These are phyloP conservation scores for Anolis apletophallus DNA, from an alignment of 2,797 vertebrate genomes.

Conservation along the genomic window DNA sequence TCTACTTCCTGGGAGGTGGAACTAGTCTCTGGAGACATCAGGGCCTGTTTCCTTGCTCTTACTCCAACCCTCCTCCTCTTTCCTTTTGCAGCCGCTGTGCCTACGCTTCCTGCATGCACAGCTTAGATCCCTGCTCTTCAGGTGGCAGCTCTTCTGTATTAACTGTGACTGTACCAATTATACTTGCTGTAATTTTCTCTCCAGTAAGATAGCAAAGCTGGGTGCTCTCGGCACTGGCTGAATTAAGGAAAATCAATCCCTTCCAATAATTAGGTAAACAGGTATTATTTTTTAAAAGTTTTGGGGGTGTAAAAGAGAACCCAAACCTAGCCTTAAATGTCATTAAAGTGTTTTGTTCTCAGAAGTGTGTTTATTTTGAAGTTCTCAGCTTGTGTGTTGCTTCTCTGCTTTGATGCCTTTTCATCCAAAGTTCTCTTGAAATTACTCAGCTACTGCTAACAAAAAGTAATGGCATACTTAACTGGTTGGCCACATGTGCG, in stretches of 20 bases:
- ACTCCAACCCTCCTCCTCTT: neutral
- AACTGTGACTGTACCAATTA: neutral
- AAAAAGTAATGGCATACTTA: neutral
- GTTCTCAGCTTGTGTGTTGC: neutral
- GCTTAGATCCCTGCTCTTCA: slow-evolving; percentile 23
- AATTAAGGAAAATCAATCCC: slow-evolving; percentile 33
- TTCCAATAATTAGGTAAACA: slow-evolving; percentile 26
- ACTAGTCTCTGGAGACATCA: neutral
- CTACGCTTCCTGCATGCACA: neutral
- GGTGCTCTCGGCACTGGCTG: slow-evolving; percentile 12
- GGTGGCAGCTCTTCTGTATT: slow-evolving; percentile 24
- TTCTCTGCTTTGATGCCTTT: neutral
- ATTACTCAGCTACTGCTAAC: neutral
- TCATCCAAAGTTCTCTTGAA: neutral
- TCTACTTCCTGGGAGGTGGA: slow-evolving; percentile 34
- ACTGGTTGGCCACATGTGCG: neutral
- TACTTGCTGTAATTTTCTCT: neutral
- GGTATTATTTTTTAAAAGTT: slow-evolving; percentile 5
- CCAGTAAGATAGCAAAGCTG: slow-evolving; percentile 2
- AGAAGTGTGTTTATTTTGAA: neutral
- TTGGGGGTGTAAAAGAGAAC: slow-evolving; percentile 33
- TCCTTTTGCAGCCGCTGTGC: slow-evolving; percentile 14
- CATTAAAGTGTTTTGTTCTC: slow-evolving; percentile 36
- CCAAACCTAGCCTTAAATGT: slow-evolving; percentile 36
- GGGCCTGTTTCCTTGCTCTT: slow-evolving; percentile 3